A percentile compares a stretch with the other conserved stretches of the same genome.
phyloP scores from a whole-genome alignment of 2,113 vertebrate genomes.

The Neomonachus schauinslandi region DNA sequence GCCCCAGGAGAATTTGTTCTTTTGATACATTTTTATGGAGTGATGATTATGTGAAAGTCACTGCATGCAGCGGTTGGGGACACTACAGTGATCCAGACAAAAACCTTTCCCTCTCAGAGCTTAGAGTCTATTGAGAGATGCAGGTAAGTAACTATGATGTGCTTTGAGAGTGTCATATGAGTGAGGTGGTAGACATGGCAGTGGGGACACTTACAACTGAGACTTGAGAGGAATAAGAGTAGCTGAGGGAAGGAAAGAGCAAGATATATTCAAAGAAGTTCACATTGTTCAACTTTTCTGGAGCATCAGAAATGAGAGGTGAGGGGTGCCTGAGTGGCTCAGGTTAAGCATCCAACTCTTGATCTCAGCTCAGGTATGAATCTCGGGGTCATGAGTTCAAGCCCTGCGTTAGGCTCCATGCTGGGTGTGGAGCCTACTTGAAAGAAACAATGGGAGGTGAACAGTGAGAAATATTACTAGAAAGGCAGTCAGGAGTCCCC shows the following conservation, averaged over 20 bases:
- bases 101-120: background rate
- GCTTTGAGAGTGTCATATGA: background rate
- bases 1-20: background rate
- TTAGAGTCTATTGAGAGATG: background rate
- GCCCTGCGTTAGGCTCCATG: background rate
- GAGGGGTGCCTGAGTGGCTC: background rate
- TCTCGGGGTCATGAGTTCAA: background rate
- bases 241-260: background rate
- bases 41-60: background rate
- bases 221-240: background rate
- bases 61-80: background rate
- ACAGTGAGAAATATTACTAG: background rate
- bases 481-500: background rate
- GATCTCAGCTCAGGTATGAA: background rate
- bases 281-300: background rate
- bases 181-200: background rate
- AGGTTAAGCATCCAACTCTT: background rate
- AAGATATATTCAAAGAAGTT: background rate
- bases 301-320: background rate
- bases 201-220: background rate
- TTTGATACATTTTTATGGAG: background rate
- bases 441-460: background rate
- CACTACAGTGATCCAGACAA: background rate
- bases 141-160: background rate
- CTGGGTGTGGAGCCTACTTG: background rate